Conservation (phyloP, 2,888 invertebrate genomes). For the Spisula solida region DNA sequence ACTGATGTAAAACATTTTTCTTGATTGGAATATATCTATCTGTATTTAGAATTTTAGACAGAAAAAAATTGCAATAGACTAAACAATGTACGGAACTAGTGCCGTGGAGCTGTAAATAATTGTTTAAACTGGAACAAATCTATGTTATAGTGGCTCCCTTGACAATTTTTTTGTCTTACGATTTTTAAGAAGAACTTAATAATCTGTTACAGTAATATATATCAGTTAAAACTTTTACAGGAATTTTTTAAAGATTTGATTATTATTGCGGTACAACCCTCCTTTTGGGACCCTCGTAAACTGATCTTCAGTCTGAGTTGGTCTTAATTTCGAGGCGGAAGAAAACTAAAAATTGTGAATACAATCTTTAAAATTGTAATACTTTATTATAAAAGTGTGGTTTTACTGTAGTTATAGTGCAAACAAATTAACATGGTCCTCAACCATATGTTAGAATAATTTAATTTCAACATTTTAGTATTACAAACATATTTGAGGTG, state of each 20-base stretch:
- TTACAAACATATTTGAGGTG: no score
- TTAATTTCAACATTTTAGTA: no score
- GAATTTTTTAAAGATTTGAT: neutral
- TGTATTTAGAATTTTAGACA: neutral
- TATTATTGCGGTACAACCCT: no score
- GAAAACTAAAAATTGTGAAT: no score
- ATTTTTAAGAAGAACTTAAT: neutral
- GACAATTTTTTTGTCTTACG: neutral
- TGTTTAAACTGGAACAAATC: neutral
- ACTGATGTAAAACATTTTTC: conserved; percentile 38
- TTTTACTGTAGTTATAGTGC: no score
- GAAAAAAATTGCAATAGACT: conserved; percentile 5
- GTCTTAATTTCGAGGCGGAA: no score
- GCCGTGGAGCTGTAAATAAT: neutral
- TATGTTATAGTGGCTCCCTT: neutral
- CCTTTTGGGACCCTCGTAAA: no score
- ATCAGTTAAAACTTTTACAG: neutral
- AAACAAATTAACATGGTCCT: no score
- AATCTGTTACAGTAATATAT: neutral
- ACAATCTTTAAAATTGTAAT: no score
- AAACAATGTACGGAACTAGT: neutral
- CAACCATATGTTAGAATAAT: no score
- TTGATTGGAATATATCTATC: conserved; percentile 39
- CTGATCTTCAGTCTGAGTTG: no score
- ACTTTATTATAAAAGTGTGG: no score